A percentile compares a stretch with the other conserved stretches of the same genome.
phyloP scores from a whole-genome alignment of 2,113 vertebrate species.

The Prionailurus viverrinus region DNA sequence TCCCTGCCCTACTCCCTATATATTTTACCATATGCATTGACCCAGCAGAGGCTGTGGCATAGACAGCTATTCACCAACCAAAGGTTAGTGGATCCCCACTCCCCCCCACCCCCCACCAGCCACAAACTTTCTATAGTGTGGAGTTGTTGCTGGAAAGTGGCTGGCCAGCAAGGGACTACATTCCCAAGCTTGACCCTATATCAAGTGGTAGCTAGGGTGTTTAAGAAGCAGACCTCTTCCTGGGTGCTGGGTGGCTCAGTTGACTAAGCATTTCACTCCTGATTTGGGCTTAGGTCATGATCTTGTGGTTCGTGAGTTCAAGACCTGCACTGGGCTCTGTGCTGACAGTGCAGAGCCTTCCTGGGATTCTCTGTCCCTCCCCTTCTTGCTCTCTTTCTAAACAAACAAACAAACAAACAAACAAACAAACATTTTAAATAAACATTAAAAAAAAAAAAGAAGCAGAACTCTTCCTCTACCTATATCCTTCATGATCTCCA shows the following conservation, averaged over 20 bases:
- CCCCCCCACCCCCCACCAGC: too few species aligned
- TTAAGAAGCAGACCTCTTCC: neutral
- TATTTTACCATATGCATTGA: neutral
- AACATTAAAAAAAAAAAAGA: neutral
- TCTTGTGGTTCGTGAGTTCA: too few species aligned
- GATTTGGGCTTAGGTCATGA: too few species aligned
- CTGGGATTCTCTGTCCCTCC: too few species aligned
- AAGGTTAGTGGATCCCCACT: neutral
- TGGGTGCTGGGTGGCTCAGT: neutral
- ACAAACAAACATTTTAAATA: too few species aligned
- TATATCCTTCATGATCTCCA: neutral
- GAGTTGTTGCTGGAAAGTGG: neutral
- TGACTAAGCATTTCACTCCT: too few species aligned
- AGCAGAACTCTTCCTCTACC: neutral
- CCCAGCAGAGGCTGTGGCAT: neutral
- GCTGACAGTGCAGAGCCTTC: too few species aligned
- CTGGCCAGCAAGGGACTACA: neutral
- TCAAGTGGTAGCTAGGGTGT: neutral
- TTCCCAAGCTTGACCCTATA: neutral
- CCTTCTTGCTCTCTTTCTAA: too few species aligned
- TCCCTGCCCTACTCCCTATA: neutral
- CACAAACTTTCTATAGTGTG: neutral
- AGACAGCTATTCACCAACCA: neutral
- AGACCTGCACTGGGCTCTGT: too few species aligned
- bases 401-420: too few species aligned